Conservation (phyloP, 2,797 vertebrate species). For the Nannoperca obscura region DNA sequence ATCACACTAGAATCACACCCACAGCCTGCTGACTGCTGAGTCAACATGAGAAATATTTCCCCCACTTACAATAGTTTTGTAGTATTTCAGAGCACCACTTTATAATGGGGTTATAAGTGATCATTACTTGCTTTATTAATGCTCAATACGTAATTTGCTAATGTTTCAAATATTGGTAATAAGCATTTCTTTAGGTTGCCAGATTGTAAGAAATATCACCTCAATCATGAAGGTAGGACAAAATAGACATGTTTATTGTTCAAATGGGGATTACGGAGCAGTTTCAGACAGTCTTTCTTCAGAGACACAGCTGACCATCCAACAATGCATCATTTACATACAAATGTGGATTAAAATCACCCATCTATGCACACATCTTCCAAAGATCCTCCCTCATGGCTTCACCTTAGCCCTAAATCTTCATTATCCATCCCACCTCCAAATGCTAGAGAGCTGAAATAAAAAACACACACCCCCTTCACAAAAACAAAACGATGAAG, state of each 20-base stretch:
- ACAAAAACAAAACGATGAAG: conserved; percentile 5
- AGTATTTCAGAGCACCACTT: conserved; percentile 2
- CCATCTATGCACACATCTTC: conserved; percentile 19
- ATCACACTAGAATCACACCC: conserved; percentile 78
- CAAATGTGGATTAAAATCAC: too few relatives aligned
- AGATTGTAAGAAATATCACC: conserved; percentile 16
- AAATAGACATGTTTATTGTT: conserved; percentile 2
- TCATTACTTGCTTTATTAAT: conserved; percentile 13
- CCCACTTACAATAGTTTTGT: background rate
- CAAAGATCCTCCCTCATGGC: conserved; percentile 1
- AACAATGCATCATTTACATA: too few relatives aligned
- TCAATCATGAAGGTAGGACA: background rate
- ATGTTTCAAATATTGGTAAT: conserved; percentile 7
- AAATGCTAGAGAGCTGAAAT: conserved; percentile 10
- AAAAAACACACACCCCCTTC: conserved; percentile 13
- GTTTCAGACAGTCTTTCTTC: too few relatives aligned
- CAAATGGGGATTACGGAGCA: background rate
- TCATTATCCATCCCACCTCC: conserved; percentile 27
- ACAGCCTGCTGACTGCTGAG: conserved; percentile 52
- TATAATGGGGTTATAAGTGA: background rate
- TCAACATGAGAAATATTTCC: conserved; percentile 31
- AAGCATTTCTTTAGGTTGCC: conserved; percentile 24
- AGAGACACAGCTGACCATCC: too few relatives aligned
- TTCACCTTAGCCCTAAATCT: conserved; percentile 17
- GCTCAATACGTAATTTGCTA: background rate